Conservation (phyloP, 1,140 invertebrate species). For the Saxidomus purpurata region DNA sequence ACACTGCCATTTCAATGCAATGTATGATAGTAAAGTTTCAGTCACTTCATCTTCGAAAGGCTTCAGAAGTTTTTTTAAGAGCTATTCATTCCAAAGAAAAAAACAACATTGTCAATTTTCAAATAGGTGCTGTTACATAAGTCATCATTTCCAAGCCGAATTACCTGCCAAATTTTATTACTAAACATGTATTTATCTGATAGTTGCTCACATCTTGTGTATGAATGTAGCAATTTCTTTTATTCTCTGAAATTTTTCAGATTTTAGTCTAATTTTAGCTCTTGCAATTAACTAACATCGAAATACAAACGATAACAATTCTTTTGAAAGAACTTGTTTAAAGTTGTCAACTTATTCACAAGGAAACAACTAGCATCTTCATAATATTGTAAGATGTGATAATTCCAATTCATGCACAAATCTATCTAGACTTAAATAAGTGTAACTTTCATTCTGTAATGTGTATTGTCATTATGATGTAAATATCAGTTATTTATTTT, state of each 20-base stretch:
- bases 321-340: slow-evolving; percentile 20
- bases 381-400: slow-evolving; percentile 13
- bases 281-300: slow-evolving; percentile 51
- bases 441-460: slow-evolving; percentile 14
- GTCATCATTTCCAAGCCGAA: slow-evolving; percentile 15
- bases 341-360: not conserved
- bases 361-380: not conserved
- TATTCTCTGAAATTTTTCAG: not conserved
- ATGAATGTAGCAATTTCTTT: slow-evolving; percentile 23
- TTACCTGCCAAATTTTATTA: slow-evolving; percentile 58
- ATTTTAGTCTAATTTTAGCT: slow-evolving; percentile 31
- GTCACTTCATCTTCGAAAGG: not conserved
- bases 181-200: slow-evolving; percentile 59
- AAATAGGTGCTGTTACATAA: slow-evolving; percentile 1
- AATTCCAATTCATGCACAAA: not conserved
- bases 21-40: slow-evolving; percentile 44
- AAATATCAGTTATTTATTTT: slow-evolving; percentile 24
- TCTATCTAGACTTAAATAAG: slow-evolving; percentile 5
- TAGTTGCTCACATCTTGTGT: slow-evolving; percentile 36
- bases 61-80: not conserved
- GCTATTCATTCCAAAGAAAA: slow-evolving; percentile 34
- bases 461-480: not conserved
- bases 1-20: slow-evolving; percentile 80
- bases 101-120: slow-evolving; percentile 5
- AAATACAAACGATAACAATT: slow-evolving; percentile 35